Percentiles rank a stretch among this genome's conserved stretches.
Conservation (phyloP, 1,140 invertebrate genomes). For the Portunus trituberculatus region DNA sequence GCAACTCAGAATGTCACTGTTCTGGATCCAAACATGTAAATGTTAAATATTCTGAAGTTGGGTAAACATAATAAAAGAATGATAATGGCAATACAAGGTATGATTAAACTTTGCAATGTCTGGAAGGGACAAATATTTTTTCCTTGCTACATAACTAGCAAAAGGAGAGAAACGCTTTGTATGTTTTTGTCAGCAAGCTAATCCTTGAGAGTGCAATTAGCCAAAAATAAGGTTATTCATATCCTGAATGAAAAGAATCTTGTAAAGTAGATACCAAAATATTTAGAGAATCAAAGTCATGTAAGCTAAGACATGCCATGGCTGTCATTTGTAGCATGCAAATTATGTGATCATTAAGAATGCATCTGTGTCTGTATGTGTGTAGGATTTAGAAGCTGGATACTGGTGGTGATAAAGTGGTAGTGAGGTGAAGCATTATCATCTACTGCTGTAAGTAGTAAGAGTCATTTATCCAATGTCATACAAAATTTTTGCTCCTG, state of each 20-base stretch:
- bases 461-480: neutral
- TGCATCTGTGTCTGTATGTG: neutral
- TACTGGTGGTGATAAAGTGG: neutral
- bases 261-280: neutral
- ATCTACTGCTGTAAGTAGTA: neutral
- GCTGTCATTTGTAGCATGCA: neutral
- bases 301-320: neutral
- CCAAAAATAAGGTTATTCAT: neutral
- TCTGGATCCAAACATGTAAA: too few species aligned
- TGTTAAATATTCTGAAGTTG: neutral
- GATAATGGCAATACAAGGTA: neutral
- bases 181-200: neutral
- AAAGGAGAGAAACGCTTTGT: neutral
- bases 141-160: neutral
- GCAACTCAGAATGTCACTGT: too few species aligned
- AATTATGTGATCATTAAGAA: neutral
- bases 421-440: neutral
- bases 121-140: neutral
- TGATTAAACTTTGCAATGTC: neutral
- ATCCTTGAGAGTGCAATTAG: neutral
- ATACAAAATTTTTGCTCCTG: neutral
- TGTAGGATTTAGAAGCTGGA: neutral
- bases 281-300: neutral
- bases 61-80: too few species aligned
- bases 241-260: too few species aligned